Evolutionary conservation across 2,113 vertebrate genomes (phyloP).

Genomic region (Engystomops pustulosus): DNA sequence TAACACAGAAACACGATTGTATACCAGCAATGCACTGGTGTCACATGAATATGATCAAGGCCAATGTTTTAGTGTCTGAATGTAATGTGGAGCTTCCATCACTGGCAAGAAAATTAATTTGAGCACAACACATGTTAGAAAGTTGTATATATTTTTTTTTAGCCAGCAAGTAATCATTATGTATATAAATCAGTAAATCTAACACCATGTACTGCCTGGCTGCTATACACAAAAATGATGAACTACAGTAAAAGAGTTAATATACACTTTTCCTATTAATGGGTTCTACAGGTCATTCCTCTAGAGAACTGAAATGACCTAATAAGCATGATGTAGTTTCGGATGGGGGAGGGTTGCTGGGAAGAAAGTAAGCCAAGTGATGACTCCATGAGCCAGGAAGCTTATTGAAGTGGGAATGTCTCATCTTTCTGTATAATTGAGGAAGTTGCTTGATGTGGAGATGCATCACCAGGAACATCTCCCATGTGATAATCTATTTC

Average conservation of each 20-base stretch:
- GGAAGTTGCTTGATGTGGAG: slow-evolving; percentile 38
- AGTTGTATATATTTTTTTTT: no score
- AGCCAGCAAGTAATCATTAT: no score
- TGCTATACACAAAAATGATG: neutral
- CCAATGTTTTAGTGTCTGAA: no score
- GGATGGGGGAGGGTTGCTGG: neutral
- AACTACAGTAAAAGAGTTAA: slow-evolving; percentile 6
- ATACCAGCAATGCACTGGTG: no score
- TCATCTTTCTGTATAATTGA: slow-evolving; percentile 9
- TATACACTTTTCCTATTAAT: neutral
- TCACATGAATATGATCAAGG: no score
- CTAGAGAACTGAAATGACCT: slow-evolving; percentile 17
- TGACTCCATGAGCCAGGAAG: slow-evolving; percentile 39
- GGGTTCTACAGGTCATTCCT: slow-evolving; percentile 12
- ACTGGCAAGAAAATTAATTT: no score
- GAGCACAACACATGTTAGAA: no score
- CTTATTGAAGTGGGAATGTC: slow-evolving; percentile 13
- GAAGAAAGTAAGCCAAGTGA: slow-evolving; percentile 24
- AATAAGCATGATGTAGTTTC: slow-evolving; percentile 12
- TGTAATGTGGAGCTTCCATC: neutral
- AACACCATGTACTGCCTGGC: neutral
- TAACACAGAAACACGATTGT: no score
- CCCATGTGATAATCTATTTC: neutral
- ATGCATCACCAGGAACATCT: neutral
- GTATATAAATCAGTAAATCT: no score